Percentiles rank a stretch among this genome's conserved stretches.
phyloP scores from a whole-genome alignment of 2,113 vertebrate species.

The Heterotis niloticus region DNA sequence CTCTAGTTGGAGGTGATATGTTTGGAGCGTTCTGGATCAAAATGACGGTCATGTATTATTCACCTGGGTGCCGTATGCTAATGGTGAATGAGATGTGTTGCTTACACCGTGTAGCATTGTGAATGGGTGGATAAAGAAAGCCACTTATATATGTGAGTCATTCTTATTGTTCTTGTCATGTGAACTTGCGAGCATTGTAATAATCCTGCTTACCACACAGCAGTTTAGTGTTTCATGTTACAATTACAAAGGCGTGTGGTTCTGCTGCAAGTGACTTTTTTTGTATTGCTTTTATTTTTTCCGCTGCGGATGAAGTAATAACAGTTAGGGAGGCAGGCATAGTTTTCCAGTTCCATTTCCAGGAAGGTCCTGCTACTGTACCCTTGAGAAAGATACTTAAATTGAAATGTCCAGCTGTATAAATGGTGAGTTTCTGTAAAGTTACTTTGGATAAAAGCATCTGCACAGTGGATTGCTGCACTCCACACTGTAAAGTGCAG shows the following conservation, averaged over 20 bases:
- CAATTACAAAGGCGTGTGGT: neutral
- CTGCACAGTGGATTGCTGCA: neutral
- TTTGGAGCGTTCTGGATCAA: neutral
- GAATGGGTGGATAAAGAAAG: neutral
- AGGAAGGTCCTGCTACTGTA: neutral
- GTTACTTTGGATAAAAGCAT: too few relatives aligned
- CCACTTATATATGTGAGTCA: neutral
- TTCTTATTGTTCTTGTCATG: neutral
- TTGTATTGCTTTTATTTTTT: neutral
- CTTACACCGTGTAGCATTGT: neutral
- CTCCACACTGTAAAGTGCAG: slow-evolving; percentile 21
- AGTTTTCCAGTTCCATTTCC: neutral
- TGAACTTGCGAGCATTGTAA: slow-evolving; percentile 1
- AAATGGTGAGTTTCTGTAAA: too few relatives aligned
- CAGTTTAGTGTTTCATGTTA: neutral
- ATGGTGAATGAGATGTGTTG: neutral
- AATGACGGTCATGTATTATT: neutral
- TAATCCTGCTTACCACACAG: neutral
- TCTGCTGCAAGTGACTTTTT: neutral
- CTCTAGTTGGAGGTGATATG: neutral
- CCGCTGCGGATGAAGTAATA: neutral
- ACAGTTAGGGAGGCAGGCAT: neutral
- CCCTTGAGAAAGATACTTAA: neutral
- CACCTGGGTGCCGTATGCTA: neutral
- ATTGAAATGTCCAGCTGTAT: too few relatives aligned